Evolutionary conservation across 1,140 invertebrate genomes (phyloP).

Genomic region (Forficula auricularia): DNA sequence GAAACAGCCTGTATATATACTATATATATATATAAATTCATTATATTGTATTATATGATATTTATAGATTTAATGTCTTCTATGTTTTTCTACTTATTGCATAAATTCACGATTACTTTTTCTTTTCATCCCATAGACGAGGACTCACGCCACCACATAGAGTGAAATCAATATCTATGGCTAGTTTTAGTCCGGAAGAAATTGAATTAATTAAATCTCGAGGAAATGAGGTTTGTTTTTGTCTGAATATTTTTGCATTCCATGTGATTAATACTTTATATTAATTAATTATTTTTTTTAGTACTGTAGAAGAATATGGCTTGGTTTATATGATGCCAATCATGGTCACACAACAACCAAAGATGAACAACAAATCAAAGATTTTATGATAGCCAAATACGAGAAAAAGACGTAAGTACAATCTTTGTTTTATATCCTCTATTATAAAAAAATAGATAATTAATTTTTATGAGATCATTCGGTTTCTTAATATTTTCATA

Average conservation of each 20-base stretch:
- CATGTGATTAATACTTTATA: neutral
- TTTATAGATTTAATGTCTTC: too few relatives aligned
- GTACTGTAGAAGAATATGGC: constrained; percentile 77
- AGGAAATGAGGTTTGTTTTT: constrained; percentile 63
- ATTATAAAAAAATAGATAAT: too few relatives aligned
- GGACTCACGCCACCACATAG: constrained; percentile 92
- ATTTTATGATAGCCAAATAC: constrained; percentile 86
- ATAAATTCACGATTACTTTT: too few relatives aligned
- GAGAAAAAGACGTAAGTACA: constrained; percentile 56
- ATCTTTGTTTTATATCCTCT: too few relatives aligned
- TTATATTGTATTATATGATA: too few relatives aligned
- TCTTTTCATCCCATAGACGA: constrained; percentile 39
- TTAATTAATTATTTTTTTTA: constrained; percentile 20
- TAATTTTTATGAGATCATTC: neutral
- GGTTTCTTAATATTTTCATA: too few relatives aligned
- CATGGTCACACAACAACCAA: constrained; percentile 35
- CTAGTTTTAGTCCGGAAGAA: constrained; percentile 89
- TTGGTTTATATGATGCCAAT: constrained; percentile 54
- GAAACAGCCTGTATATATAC: too few relatives aligned
- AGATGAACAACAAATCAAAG: constrained; percentile 77
- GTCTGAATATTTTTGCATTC: neutral
- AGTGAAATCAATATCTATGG: constrained; percentile 98
- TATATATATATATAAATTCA: too few relatives aligned
- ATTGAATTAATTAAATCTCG: constrained; percentile 75
- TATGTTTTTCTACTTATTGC: too few relatives aligned